These are phyloP conservation scores for Nomada fabriciana DNA, from an alignment of 2,888 invertebrate genomes.

Conservation along the genomic window DNA sequence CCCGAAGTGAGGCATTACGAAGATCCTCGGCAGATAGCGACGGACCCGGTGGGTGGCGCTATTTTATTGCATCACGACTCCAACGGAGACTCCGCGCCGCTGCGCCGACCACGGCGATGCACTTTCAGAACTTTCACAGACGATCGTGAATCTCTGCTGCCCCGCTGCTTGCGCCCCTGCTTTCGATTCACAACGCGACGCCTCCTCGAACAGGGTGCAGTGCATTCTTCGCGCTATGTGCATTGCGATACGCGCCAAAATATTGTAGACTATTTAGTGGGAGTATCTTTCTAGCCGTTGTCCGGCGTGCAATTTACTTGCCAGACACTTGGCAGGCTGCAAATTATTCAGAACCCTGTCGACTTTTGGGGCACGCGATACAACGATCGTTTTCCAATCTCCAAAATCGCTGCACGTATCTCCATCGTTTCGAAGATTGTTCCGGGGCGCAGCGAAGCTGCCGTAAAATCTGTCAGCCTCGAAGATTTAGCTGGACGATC, in stretches of 20 bases:
- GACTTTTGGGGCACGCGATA: background rate
- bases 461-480: slow-evolving; percentile 63
- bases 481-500: slow-evolving; percentile 58
- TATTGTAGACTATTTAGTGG: no score
- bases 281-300: no score
- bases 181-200: background rate
- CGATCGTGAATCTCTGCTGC: slow-evolving; percentile 66
- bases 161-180: background rate
- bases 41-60: slow-evolving; percentile 83
- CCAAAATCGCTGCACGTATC: background rate
- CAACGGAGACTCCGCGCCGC: slow-evolving; percentile 65
- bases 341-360: background rate
- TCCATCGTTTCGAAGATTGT: slow-evolving; percentile 4
- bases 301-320: no score
- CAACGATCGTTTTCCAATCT: background rate
- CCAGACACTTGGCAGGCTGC: no score
- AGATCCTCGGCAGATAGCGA: slow-evolving; percentile 82
- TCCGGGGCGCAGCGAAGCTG: background rate
- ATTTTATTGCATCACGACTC: slow-evolving; percentile 84
- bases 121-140: slow-evolving; percentile 66
- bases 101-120: slow-evolving; percentile 51
- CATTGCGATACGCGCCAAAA: no score
- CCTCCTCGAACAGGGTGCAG: no score
- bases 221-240: no score
- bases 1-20: slow-evolving; percentile 83